A percentile compares a stretch with the other conserved stretches of the same genome.
Evolutionary conservation across 2,113 vertebrate species (phyloP).

Genomic region (Garra rufa): DNA sequence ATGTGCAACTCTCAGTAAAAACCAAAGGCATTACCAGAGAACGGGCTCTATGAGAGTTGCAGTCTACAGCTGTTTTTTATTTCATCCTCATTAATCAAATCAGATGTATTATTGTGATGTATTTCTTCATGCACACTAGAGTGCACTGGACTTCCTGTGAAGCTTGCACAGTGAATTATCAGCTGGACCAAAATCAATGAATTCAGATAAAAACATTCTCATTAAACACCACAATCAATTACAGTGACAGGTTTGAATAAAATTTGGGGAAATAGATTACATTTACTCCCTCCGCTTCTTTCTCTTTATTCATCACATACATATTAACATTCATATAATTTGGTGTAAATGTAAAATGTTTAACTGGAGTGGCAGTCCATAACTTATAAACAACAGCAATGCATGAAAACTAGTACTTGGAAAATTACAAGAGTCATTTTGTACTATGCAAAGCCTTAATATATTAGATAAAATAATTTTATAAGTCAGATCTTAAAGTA

Average conservation of each 20-base stretch:
- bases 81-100: neutral
- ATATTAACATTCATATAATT: neutral
- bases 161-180: neutral
- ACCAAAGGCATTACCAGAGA: constrained; percentile 44
- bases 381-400: too few relatives aligned
- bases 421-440: too few relatives aligned
- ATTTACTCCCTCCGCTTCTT: neutral
- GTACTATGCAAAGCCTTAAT: too few relatives aligned
- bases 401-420: too few relatives aligned
- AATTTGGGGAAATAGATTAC: neutral
- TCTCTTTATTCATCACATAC: neutral
- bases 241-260: constrained; percentile 13
- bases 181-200: constrained; percentile 25
- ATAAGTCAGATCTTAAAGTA: too few relatives aligned
- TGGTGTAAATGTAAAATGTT: too few relatives aligned
- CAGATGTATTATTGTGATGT: neutral
- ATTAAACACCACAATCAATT: neutral
- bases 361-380: neutral
- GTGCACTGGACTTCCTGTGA: neutral
- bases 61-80: neutral
- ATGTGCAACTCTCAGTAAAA: constrained; percentile 32
- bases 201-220: neutral
- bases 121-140: neutral
- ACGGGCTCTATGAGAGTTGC: neutral
- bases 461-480: too few relatives aligned